Evolutionary conservation across 2,888 invertebrate species (phyloP), one percentile per base, ranked within the genome.

Genomic region (Latrodectus hesperus): DNA sequence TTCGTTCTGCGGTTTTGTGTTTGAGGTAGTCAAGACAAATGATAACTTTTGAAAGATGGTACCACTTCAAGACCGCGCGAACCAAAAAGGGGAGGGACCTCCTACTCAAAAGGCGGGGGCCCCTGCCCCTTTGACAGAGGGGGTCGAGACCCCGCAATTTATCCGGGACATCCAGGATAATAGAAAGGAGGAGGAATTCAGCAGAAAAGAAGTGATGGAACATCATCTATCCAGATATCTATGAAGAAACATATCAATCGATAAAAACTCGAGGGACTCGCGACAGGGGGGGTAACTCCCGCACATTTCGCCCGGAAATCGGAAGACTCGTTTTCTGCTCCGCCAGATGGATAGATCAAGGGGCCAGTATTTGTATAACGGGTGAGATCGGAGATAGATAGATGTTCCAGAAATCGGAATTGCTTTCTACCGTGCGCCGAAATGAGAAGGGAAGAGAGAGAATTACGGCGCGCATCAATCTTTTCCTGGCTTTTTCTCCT

Each of bases 161-260:
- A 83, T 83, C 67, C 75, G 70, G 38, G 71, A 76, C 51, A 68
- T 26, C 49, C 68, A 65, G 76, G 70, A 83, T 76, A 76, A 83
- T 76, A 76, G 83, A 83, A 82, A 68, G 38, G 53, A 68, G 70
- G 67, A 67, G 67, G 73, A 71, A 38, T 38, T 3, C 72, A 82
- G 55, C 68, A 70, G 14, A n/a, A 38, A 53, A 70, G 83, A 75
- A 52, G 75, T 83, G 83, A 60, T 71, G 83, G 76, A 70, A 83
- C 83, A 83, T 70, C 83, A 83, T 83, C 76, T 83, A 71, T 83
- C 75, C 60, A 49, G 70, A 76, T 75, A 76, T 83, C 83, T 83
- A 76, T 83, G 83, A 83, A 83, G 83, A 83, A 76, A 83, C 83
- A 76, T 76, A 60, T 71, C 83, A 76, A 83, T 81, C 81, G 81